A percentile compares a stretch with the other conserved stretches of the same genome.
Evolutionary conservation across 2,888 invertebrate species (phyloP).

Genomic region (Andrena fulva): DNA sequence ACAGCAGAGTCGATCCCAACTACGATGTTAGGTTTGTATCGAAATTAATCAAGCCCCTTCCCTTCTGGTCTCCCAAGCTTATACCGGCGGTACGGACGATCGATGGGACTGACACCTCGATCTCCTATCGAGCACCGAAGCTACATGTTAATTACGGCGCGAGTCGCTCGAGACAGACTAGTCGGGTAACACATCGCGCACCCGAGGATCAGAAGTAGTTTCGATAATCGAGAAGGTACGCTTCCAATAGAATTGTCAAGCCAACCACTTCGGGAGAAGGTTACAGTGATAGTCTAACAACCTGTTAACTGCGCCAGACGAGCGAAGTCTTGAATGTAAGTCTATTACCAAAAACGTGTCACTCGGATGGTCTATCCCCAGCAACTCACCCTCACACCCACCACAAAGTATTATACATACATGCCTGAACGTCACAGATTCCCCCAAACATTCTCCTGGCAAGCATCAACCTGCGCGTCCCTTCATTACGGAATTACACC

Average conservation of each 20-base stretch:
- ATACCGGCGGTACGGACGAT: constrained; percentile 12
- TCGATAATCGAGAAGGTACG: no score
- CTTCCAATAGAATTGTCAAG: no score
- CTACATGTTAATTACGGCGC: constrained; percentile 40
- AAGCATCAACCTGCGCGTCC: background rate
- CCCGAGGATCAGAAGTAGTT: background rate
- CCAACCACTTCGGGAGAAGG: background rate
- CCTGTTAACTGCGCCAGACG: background rate
- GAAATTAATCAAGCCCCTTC: constrained; percentile 69
- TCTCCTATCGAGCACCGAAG: constrained; percentile 39
- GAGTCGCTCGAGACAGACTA: constrained; percentile 6
- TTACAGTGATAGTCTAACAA: background rate
- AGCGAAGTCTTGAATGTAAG: background rate
- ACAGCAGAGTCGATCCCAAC: constrained; percentile 85
- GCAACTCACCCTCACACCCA: background rate
- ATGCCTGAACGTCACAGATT: constrained; percentile 26
- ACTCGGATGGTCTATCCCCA: background rate
- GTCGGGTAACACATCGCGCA: constrained; percentile 1
- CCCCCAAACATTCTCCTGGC: constrained; percentile 27
- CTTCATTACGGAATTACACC: constrained; percentile 33
- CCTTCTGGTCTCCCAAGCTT: constrained; percentile 24
- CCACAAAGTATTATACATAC: background rate
- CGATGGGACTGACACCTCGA: constrained; percentile 49
- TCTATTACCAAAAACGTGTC: background rate
- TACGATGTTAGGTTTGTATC: constrained; percentile 85